Evolutionary conservation across 2,888 invertebrate species (phyloP).

Genomic region (Trisateles emortualis): DNA sequence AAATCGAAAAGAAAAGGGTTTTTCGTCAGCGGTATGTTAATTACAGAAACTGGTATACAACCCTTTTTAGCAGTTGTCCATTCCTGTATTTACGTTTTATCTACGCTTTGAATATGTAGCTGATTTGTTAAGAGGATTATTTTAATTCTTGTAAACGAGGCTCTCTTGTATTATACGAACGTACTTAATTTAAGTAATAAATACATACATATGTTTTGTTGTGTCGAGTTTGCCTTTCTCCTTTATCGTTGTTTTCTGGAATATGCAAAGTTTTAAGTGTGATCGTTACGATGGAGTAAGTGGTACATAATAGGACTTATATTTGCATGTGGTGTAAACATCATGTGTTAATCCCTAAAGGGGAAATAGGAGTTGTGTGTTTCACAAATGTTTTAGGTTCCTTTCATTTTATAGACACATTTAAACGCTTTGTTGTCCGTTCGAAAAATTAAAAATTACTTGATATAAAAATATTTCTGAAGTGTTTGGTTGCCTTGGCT

Average conservation of each 20-base stretch:
- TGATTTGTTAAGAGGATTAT: conserved; percentile 54
- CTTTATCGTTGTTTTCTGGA: conserved; percentile 26
- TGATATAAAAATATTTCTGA: no score
- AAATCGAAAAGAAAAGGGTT: conserved; percentile 68
- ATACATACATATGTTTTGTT: conserved; percentile 21
- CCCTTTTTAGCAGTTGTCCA: conserved; percentile 64
- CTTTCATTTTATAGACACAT: no score
- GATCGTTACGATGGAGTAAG: conserved; percentile 17
- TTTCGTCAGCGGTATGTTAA: conserved; percentile 68
- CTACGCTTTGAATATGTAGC: conserved; percentile 48
- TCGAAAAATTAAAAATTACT: no score
- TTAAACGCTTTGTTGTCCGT: no score
- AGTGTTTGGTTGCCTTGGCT: no score
- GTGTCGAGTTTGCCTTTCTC: conserved; percentile 27
- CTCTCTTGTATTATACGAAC: conserved; percentile 22
- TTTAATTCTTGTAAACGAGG: conserved; percentile 45
- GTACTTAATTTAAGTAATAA: conserved; percentile 37
- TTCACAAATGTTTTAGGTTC: no score
- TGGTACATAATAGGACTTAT: conserved; percentile 10
- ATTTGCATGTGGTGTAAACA: neutral
- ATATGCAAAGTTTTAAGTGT: conserved; percentile 30
- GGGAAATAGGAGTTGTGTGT: neutral
- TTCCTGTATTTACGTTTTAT: conserved; percentile 55
- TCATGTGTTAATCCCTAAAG: neutral
- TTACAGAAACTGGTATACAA: conserved; percentile 67